Conservation (phyloP, 2,888 invertebrate genomes). For the Subacronicta megacephala region DNA sequence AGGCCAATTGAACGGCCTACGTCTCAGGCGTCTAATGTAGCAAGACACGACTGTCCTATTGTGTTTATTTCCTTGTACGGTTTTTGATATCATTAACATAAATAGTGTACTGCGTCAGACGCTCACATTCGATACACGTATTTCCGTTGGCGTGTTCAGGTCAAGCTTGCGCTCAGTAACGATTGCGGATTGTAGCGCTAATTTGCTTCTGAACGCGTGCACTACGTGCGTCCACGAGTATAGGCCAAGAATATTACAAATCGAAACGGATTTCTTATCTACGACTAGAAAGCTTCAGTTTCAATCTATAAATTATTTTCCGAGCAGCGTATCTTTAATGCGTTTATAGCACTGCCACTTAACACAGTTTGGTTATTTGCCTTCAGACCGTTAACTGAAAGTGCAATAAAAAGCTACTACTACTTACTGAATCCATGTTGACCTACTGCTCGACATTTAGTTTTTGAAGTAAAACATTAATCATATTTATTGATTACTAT, state of each 20-base stretch:
- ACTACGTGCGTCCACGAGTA: constrained; percentile 57
- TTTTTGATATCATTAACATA: constrained; percentile 87
- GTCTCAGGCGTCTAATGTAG: constrained; percentile 83
- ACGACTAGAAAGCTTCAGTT: constrained; percentile 40
- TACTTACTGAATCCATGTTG: constrained; percentile 37
- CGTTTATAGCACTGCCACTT: constrained; percentile 42
- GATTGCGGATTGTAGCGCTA: constrained; percentile 66
- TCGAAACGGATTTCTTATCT: constrained; percentile 47
- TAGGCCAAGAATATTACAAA: constrained; percentile 57
- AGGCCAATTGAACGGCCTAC: constrained; percentile 81
- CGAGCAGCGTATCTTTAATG: constrained; percentile 37
- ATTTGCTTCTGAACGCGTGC: constrained; percentile 69
- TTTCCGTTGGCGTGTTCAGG: constrained; percentile 71
- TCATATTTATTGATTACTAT: constrained; percentile 4
- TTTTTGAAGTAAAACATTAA: constrained; percentile 32
- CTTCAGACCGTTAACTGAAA: constrained; percentile 52
- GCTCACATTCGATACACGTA: constrained; percentile 82
- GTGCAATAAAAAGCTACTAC: constrained; percentile 44
- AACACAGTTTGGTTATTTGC: constrained; percentile 44
- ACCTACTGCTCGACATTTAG: constrained; percentile 36
- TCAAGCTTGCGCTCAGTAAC: constrained; percentile 65
- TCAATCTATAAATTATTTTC: constrained; percentile 34
- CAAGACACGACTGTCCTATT: constrained; percentile 87
- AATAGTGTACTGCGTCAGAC: constrained; percentile 79
- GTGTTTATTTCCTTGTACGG: constrained; percentile 87